Percentiles rank a stretch among this genome's conserved stretches.
These are phyloP conservation scores for Orthosia gothica DNA, from an alignment of 2,888 invertebrate genomes.

Conservation along the genomic window DNA sequence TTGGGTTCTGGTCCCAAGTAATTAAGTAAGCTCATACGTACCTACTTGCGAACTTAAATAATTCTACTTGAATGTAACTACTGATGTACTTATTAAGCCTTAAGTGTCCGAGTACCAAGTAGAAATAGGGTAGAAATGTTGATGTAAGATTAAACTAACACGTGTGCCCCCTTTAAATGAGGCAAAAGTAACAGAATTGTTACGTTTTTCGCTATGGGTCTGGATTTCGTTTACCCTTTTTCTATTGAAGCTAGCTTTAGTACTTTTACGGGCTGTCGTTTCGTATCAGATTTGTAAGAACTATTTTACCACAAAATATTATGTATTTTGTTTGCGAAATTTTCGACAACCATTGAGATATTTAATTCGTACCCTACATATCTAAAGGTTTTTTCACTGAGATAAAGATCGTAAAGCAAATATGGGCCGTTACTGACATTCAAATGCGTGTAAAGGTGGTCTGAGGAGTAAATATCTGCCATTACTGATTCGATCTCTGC, in stretches of 20 bases:
- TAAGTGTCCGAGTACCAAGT: neutral
- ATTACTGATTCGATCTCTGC: conserved; percentile 38
- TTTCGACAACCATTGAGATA: neutral
- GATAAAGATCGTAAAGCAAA: conserved; percentile 17
- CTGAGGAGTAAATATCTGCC: conserved; percentile 35
- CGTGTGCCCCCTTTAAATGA: conserved; percentile 3
- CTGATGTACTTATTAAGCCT: conserved; percentile 33
- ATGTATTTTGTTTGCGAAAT: neutral
- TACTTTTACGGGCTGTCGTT: neutral
- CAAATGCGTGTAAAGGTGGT: conserved; percentile 33
- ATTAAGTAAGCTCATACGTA: conserved; percentile 25
- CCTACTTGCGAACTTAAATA: conserved; percentile 38
- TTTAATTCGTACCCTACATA: neutral
- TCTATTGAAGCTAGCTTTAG: conserved; percentile 12
- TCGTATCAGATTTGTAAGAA: neutral
- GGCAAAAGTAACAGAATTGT: neutral
- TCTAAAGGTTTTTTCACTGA: neutral
- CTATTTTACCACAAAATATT: neutral
- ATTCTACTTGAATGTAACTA: conserved; percentile 43
- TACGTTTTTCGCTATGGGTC: neutral
- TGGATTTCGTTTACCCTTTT: conserved; percentile 7
- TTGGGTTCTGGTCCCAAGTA: conserved; percentile 28
- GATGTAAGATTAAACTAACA: conserved; percentile 22
- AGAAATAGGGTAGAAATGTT: conserved; percentile 36
- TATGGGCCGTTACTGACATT: conserved; percentile 27